These are phyloP conservation scores for Paradoxurus hermaphroditus DNA, from an alignment of 2,113 vertebrate species.

Conservation along the genomic window DNA sequence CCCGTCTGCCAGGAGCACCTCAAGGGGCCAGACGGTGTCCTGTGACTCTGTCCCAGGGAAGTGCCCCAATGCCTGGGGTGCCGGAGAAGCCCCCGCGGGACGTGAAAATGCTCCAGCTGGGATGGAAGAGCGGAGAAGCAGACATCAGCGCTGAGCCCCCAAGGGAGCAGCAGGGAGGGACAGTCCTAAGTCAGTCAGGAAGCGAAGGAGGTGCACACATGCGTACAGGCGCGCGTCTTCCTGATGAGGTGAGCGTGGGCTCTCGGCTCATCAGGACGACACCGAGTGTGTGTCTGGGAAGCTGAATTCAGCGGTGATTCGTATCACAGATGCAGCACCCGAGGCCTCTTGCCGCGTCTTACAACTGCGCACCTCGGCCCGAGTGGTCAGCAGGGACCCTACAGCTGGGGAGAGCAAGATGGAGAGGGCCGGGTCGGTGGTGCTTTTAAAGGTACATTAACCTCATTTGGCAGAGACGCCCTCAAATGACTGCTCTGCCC, in stretches of 20 bases:
- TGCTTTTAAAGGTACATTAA: not conserved
- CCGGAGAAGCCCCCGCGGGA: not conserved
- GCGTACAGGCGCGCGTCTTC: accelerated
- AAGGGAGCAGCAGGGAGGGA: not conserved
- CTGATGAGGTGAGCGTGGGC: accelerated
- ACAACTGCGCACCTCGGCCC: not conserved
- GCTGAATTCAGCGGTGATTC: not conserved
- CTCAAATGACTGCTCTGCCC: not conserved
- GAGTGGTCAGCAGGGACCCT: not conserved
- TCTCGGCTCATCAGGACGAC: not conserved
- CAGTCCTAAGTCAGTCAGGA: not conserved
- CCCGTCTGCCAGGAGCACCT: not conserved
- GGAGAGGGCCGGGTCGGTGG: too few relatives aligned
- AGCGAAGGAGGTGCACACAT: not conserved
- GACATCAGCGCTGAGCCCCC: not conserved
- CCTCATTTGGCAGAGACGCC: not conserved
- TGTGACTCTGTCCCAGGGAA: not conserved
- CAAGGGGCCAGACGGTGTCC: too few relatives aligned
- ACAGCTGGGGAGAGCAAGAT: not conserved
- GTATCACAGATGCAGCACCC: accelerated
- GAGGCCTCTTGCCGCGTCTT: not conserved
- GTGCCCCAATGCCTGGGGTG: not conserved
- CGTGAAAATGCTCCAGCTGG: not conserved
- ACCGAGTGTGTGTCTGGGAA: not conserved
- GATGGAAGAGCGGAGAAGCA: not conserved